phyloP scores from a whole-genome alignment of 2,113 vertebrate genomes.

The Electrona antarctica region DNA sequence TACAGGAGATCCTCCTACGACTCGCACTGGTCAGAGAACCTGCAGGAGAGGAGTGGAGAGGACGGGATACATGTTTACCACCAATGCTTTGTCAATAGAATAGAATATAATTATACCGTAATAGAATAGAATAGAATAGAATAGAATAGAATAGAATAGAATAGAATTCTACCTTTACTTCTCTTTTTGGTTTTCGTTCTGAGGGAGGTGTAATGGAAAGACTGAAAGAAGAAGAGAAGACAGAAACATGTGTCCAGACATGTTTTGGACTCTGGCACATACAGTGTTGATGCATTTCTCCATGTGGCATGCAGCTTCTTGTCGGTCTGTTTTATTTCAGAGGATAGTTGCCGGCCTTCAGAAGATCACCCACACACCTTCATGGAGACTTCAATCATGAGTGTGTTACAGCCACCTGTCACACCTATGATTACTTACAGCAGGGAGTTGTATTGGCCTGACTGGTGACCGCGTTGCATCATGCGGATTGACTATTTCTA shows the following conservation, averaged over 20 bases:
- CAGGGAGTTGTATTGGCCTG: no score
- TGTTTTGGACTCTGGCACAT: neutral
- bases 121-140: neutral
- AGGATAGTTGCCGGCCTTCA: no score
- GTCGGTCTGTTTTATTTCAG: no score
- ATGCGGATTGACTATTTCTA: no score
- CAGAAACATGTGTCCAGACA: slow-evolving; percentile 9
- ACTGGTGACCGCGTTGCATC: no score
- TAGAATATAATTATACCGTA: neutral
- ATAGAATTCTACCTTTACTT: slow-evolving; percentile 84
- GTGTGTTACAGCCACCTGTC: no score
- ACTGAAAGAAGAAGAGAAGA: slow-evolving; percentile 74
- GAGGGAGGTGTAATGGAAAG: slow-evolving; percentile 89
- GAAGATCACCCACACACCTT: no score
- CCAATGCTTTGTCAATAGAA: neutral
- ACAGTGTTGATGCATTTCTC: slow-evolving; percentile 4
- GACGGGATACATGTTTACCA: neutral
- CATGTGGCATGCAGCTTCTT: no score
- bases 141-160: slow-evolving; percentile 4
- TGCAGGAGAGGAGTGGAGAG: slow-evolving; percentile 41
- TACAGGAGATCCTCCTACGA: slow-evolving; percentile 88
- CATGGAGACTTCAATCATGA: no score
- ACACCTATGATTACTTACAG: no score
- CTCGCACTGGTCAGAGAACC: slow-evolving; percentile 86
- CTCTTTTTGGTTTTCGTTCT: slow-evolving; percentile 91